Evolutionary conservation across 1,140 invertebrate species (phyloP).

Genomic region (Pseudomyrmex pallidus): DNA sequence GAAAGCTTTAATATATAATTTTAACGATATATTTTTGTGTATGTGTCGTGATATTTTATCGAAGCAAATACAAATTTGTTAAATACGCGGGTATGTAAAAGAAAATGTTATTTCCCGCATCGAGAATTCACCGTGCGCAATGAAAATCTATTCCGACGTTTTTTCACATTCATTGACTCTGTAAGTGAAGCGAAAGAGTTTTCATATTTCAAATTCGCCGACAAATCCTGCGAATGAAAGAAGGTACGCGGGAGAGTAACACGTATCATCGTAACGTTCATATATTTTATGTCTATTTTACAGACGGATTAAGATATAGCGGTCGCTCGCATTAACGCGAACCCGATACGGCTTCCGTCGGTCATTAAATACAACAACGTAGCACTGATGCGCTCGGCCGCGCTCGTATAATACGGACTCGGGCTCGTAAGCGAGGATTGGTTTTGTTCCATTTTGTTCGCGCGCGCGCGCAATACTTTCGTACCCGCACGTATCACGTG

Average conservation of each 20-base stretch:
- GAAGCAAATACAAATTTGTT: not conserved
- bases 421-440: not conserved
- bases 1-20: not conserved
- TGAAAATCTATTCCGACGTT: no score
- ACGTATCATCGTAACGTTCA: no score
- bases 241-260: no score
- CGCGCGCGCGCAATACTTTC: conserved; percentile 17
- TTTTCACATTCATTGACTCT: no score
- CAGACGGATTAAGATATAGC: conserved; percentile 13
- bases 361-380: conserved; percentile 18
- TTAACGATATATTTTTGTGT: no score
- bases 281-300: not conserved
- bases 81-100: no score
- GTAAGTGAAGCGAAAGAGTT: no score
- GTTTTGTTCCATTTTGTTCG: conserved; percentile 33
- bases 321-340: not conserved
- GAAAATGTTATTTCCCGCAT: no score
- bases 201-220: no score
- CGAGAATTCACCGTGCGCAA: no score
- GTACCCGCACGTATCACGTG: conserved; percentile 36
- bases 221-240: no score
- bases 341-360: conserved; percentile 7
- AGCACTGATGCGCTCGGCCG: conserved; percentile 23
- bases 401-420: conserved; percentile 32
- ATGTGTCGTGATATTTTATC: no score